Conservation (phyloP, 2,888 invertebrate genomes). For the Epinotia demarniana region DNA sequence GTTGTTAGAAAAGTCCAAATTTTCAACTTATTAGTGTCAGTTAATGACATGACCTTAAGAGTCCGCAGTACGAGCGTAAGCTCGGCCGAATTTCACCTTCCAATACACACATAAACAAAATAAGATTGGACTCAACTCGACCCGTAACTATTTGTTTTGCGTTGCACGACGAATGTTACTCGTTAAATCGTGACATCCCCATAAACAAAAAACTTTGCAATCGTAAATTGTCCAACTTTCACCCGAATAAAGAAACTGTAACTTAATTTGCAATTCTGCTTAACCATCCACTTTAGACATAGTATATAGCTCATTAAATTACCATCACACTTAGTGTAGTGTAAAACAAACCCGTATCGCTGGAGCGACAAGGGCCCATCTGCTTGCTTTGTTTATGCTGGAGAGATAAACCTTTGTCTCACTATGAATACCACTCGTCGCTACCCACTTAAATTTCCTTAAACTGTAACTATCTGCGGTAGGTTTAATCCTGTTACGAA, state of each 20-base stretch:
- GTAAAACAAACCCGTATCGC: constrained; percentile 5
- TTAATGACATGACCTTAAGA: no score
- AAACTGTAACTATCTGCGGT: constrained; percentile 47
- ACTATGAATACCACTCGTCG: background rate
- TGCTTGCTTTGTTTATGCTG: background rate
- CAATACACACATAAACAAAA: no score
- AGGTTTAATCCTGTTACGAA: constrained; percentile 40
- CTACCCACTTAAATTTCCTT: constrained; percentile 42
- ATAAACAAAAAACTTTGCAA: background rate
- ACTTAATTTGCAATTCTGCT: background rate
- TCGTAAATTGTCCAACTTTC: background rate
- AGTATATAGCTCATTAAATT: constrained; percentile 10
- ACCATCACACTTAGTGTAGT: constrained; percentile 7
- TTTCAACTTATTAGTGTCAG: background rate
- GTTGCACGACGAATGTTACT: background rate
- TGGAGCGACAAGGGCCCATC: background rate
- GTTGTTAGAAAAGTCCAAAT: background rate
- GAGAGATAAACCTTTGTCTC: background rate
- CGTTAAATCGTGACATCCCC: background rate
- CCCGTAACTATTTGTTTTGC: background rate
- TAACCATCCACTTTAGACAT: background rate
- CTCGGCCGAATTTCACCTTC: no score
- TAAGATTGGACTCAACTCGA: background rate
- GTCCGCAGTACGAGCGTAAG: no score
- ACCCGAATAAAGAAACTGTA: background rate